A percentile compares a stretch with the other conserved stretches of the same genome.
Conservation (phyloP, 1,140 invertebrate species). For the Ooceraea biroi region DNA sequence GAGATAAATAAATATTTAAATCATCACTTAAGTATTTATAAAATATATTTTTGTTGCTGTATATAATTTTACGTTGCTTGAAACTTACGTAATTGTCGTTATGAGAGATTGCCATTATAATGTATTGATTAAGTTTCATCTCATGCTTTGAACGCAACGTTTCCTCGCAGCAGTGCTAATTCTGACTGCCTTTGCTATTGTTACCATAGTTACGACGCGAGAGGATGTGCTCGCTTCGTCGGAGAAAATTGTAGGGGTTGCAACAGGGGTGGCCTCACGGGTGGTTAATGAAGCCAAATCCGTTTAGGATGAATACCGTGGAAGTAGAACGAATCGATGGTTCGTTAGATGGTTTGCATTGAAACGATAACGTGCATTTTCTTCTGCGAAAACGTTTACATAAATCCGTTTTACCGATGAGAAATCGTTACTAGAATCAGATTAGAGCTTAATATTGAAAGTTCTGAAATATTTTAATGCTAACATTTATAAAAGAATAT, state of each 20-base stretch:
- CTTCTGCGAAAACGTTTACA: constrained; percentile 66
- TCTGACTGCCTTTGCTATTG: constrained; percentile 81
- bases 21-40: background rate
- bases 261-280: constrained; percentile 70
- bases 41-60: background rate
- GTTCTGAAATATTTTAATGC: background rate
- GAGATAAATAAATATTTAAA: background rate
- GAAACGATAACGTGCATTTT: constrained; percentile 77
- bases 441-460: background rate
- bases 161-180: constrained; percentile 76
- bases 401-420: constrained; percentile 38
- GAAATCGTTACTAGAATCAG: background rate
- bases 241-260: constrained; percentile 65
- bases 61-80: background rate
- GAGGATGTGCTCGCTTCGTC: constrained; percentile 51
- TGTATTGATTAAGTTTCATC: constrained; percentile 3
- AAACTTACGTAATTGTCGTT: background rate
- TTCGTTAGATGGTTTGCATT: constrained; percentile 84
- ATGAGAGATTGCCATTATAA: constrained; percentile 1
- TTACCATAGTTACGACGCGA: constrained; percentile 83
- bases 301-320: constrained; percentile 84
- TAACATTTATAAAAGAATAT: background rate
- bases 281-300: constrained; percentile 86
- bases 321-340: constrained; percentile 78
- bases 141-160: background rate